A percentile compares a stretch with the other conserved stretches of the same genome.
phyloP scores from a whole-genome alignment of 2,113 vertebrate genomes.

The Cochlearius cochlearius region DNA sequence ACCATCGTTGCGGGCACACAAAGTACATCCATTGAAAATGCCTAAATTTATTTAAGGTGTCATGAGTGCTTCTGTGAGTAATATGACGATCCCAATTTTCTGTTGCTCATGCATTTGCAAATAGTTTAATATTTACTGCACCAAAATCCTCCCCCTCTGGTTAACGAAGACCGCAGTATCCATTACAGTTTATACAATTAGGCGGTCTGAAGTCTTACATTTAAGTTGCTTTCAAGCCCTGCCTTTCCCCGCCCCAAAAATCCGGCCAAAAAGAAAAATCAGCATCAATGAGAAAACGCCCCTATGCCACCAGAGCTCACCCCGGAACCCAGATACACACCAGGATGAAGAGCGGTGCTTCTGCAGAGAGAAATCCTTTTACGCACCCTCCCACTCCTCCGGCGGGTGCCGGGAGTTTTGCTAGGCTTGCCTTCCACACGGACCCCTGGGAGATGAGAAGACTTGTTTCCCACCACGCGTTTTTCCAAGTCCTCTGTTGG shows the following conservation, averaged over 20 bases:
- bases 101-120: not conserved
- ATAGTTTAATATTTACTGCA: not conserved
- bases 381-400: not conserved
- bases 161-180: not conserved
- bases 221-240: not conserved
- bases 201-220: not conserved
- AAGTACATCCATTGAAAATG: not conserved
- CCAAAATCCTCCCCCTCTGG: not conserved
- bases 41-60: not conserved
- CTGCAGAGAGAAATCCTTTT: not conserved
- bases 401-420: rapidly evolving
- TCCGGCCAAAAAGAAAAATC: not conserved
- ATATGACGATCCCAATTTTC: not conserved
- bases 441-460: not conserved
- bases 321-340: not conserved
- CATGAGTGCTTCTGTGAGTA: not conserved
- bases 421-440: not conserved
- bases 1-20: rapidly evolving
- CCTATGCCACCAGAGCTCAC: not conserved
- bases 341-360: not conserved
- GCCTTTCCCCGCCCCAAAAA: not conserved
- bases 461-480: not conserved
- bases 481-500: not conserved
- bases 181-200: not conserved
- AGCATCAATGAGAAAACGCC: not conserved